Base-by-base conservation (phyloP, 2,888 invertebrate genomes). In the Heliconius sara region DNA sequence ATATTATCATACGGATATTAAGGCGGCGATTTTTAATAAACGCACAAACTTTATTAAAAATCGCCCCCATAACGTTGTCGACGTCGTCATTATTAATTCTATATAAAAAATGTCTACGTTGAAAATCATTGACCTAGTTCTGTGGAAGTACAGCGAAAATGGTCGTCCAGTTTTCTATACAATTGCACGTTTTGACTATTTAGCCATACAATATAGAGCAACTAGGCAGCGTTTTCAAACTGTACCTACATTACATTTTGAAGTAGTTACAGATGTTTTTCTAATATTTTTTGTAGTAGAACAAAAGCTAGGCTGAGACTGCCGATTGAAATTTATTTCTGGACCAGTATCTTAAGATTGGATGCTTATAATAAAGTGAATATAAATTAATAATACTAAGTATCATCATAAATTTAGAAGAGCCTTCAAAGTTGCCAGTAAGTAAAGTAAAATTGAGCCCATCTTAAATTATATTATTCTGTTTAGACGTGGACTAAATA, bases 101-200 rank as follows among this genome's bases (percentile, higher is more conserved):
- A 70, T 70, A 19, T 47, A 70, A 70, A 68, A 70, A 47, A 70
- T 47, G 25, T 70, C 43, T 70, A 70, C 70, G 70, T 43, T 70
- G 43, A 47, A 70, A 70, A 47, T 70, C 70, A 70, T 70, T 70
- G 70, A 70, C 70, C 70, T 19, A 70, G 25, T 70, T 70, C 43
- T 43, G 43, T 47, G 43, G 1, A 47, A 70, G 43, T 70, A 70
- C 47, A 43, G 70, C 16, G 70, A 47, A 70, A 70, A 43, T 43
- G 70, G 70, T 70, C 25, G 43, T 70, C 70, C 43, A 70, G 43
- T 70, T 70, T 70, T 70, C 70, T 70, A 70, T 70, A 70, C 70
- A 70, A 70, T 70, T 70, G 70, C 70, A 70, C 70, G 70, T 70
- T 70, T 70, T 70, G 70, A 70, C 70, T 70, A 47, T 70, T 70